Conservation (phyloP, 2,888 invertebrate genomes). For the Rotaria sp. region DNA sequence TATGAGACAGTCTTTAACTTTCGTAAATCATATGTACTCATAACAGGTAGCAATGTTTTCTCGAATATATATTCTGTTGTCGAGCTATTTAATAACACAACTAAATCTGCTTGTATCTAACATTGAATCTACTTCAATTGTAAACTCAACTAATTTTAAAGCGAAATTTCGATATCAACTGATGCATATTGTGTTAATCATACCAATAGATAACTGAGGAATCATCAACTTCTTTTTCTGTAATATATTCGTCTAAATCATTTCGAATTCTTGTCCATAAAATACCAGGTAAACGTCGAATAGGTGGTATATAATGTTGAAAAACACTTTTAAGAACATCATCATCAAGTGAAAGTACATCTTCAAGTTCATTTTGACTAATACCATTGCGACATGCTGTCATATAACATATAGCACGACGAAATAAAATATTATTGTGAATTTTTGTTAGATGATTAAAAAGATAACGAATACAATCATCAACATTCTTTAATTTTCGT, state of each 20-base stretch:
- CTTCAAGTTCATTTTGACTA: slow-evolving; percentile 37
- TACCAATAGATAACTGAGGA: slow-evolving; percentile 35
- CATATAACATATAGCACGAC: slow-evolving; percentile 33
- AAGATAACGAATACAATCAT: slow-evolving; percentile 26
- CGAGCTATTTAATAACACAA: no score
- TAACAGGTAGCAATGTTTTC: no score
- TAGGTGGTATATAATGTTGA: slow-evolving; percentile 37
- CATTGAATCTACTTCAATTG: no score
- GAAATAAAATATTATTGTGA: slow-evolving; percentile 31
- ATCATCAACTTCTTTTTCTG: slow-evolving; percentile 34
- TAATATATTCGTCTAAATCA: slow-evolving; percentile 35
- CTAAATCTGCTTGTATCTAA: no score
- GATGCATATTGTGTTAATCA: not conserved
- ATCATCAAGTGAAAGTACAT: slow-evolving; percentile 37
- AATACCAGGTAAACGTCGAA: slow-evolving; percentile 34
- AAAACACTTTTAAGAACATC: slow-evolving; percentile 38
- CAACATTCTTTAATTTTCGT: not conserved
- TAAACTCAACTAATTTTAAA: no score
- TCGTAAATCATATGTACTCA: no score
- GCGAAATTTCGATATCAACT: no score
- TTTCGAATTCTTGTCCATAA: slow-evolving; percentile 39
- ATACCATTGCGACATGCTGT: slow-evolving; percentile 30
- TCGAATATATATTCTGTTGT: no score
- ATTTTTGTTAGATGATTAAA: slow-evolving; percentile 22
- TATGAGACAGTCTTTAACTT: no score